Percentiles rank a stretch among this genome's conserved stretches.
These are phyloP conservation scores for Melipona quadrifasciata DNA, from an alignment of 1,140 invertebrate genomes.

Conservation along the genomic window DNA sequence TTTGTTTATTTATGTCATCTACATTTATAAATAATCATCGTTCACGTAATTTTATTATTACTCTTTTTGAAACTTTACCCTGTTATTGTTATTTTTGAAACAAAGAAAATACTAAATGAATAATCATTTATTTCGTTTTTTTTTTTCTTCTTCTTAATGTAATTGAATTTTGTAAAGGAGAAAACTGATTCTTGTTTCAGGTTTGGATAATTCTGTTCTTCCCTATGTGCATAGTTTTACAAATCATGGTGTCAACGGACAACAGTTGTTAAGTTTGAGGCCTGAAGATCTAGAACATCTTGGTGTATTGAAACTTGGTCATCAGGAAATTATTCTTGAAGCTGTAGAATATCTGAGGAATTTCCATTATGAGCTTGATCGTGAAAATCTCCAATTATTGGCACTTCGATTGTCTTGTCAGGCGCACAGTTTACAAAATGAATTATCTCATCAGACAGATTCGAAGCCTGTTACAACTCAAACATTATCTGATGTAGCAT, in stretches of 20 bases:
- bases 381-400: conserved; percentile 94
- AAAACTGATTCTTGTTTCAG: conserved; percentile 77
- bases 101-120: not conserved
- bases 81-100: not conserved
- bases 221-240: conserved; percentile 92
- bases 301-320: conserved; percentile 91
- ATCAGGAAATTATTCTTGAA: conserved; percentile 96
- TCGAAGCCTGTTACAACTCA: conserved; percentile 89
- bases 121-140: not conserved
- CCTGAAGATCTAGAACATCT: conserved; percentile 94
- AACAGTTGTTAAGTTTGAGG: conserved; percentile 90
- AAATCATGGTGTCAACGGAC: conserved; percentile 90
- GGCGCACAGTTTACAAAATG: conserved; percentile 90
- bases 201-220: conserved; percentile 90
- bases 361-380: conserved; percentile 94
- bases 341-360: conserved; percentile 93
- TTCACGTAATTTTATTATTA: not conserved
- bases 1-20: not conserved
- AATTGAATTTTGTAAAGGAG: conserved; percentile 21
- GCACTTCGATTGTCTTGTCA: conserved; percentile 92
- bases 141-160: not conserved
- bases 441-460: conserved; percentile 84
- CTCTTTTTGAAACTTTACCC: too few species aligned
- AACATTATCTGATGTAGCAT: conserved; percentile 91
- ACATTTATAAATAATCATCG: not conserved